phyloP scores from a whole-genome alignment of 2,113 vertebrate species.

The Phyllostomus discolor region DNA sequence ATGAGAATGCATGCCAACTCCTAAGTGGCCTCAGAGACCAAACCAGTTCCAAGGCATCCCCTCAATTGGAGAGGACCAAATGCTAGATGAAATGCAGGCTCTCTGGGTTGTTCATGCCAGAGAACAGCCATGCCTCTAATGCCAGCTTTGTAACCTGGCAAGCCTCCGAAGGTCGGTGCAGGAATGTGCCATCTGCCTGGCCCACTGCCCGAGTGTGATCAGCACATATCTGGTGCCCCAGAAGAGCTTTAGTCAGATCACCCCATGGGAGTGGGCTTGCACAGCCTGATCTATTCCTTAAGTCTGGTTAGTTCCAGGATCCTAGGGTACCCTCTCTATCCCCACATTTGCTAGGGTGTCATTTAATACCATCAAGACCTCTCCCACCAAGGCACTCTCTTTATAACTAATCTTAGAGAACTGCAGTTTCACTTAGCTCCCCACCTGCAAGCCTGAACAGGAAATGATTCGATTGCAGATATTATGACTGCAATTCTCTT shows the following conservation, averaged over 20 bases:
- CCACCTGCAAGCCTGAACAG: slow-evolving; percentile 51
- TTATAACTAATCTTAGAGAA: slow-evolving; percentile 13
- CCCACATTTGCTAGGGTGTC: background rate
- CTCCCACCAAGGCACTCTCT: background rate
- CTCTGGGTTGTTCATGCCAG: background rate
- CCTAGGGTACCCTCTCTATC: background rate
- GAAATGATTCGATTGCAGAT: slow-evolving; percentile 60
- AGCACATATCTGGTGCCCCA: slow-evolving; percentile 39
- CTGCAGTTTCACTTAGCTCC: slow-evolving; percentile 34
- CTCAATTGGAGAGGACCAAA: slow-evolving; percentile 11
- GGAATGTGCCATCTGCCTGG: slow-evolving; percentile 63
- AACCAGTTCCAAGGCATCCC: background rate
- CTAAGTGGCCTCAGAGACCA: background rate
- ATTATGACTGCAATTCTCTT: slow-evolving; percentile 46
- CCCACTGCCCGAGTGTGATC: slow-evolving; percentile 2
- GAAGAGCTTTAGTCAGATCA: slow-evolving; percentile 7
- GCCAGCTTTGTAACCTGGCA: slow-evolving; percentile 20
- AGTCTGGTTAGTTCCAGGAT: background rate
- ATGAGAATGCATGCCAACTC: background rate
- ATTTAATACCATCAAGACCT: background rate
- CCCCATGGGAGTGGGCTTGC: background rate
- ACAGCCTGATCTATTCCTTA: background rate
- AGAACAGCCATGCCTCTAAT: background rate
- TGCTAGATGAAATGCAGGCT: background rate
- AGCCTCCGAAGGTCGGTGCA: background rate